phyloP scores from a whole-genome alignment of 2,113 vertebrate genomes.

The Pseudorhombus dupliciocellatus region DNA sequence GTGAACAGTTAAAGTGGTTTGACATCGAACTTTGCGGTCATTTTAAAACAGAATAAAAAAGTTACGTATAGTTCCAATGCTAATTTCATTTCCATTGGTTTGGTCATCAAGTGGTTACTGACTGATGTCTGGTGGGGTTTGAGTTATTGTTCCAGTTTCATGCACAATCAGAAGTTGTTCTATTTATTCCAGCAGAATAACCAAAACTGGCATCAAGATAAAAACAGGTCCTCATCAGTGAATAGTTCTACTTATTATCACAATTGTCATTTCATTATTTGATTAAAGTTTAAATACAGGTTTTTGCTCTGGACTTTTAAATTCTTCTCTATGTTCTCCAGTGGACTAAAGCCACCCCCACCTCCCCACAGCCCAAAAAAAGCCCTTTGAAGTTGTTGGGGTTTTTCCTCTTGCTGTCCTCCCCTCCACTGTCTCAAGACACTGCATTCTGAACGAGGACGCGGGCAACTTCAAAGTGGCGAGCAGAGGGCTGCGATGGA shows the following conservation, averaged over 20 bases:
- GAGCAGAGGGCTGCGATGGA: slow-evolving; percentile 34
- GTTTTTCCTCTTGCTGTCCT: slow-evolving; percentile 43
- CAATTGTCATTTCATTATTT: no score
- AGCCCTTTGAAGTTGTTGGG: slow-evolving; percentile 64
- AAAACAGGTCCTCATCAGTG: no score
- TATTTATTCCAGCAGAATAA: no score
- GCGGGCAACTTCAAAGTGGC: slow-evolving; percentile 60
- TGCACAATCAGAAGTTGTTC: no score
- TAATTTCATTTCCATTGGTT: background rate
- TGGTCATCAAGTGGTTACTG: background rate
- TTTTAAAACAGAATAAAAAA: background rate
- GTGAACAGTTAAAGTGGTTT: background rate
- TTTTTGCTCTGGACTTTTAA: no score
- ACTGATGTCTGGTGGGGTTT: no score
- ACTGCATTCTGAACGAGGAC: slow-evolving; percentile 48
- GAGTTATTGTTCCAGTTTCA: no score
- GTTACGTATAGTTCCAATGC: background rate
- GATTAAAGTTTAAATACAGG: no score
- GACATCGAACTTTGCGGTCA: background rate
- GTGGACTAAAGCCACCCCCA: slow-evolving; percentile 60
- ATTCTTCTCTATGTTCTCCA: slow-evolving; percentile 9
- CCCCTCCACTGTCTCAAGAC: slow-evolving; percentile 44
- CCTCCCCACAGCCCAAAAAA: slow-evolving; percentile 57
- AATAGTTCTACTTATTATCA: no score
- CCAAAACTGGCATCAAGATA: no score